Percentiles rank a stretch among this genome's conserved stretches.
These are phyloP conservation scores for Palloptera scutellata DNA, from an alignment of 2,888 invertebrate species.

Conservation along the genomic window DNA sequence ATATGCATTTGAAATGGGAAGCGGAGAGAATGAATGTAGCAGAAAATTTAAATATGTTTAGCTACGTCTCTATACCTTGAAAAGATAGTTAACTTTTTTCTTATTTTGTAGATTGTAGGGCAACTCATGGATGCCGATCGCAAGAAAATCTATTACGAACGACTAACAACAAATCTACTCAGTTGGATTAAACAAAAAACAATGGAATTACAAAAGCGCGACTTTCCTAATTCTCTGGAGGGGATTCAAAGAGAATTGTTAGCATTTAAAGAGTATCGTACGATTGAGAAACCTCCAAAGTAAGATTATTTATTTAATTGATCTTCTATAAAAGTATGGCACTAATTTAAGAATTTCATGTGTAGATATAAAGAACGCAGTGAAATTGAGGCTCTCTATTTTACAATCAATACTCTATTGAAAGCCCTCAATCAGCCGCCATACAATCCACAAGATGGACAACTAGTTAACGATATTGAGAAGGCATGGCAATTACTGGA, in stretches of 20 bases:
- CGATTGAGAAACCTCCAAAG: constrained; percentile 98
- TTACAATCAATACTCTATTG: constrained; percentile 94
- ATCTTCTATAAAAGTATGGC: background rate
- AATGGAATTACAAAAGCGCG: constrained; percentile 79
- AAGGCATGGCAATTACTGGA: constrained; percentile 93
- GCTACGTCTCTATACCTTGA: too few species aligned
- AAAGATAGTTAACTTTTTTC: background rate
- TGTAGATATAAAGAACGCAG: constrained; percentile 92
- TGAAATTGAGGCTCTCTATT: constrained; percentile 95
- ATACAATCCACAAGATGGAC: constrained; percentile 87
- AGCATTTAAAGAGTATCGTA: constrained; percentile 93
- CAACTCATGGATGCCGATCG: constrained; percentile 96
- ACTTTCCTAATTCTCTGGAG: constrained; percentile 93
- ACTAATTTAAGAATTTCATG: background rate
- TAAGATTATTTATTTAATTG: constrained; percentile 62
- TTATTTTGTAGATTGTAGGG: constrained; percentile 82
- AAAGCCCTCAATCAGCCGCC: constrained; percentile 92
- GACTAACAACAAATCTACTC: constrained; percentile 82
- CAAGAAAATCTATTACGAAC: constrained; percentile 88
- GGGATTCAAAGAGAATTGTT: constrained; percentile 91
- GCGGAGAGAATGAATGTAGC: background rate
- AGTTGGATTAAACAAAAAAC: constrained; percentile 94
- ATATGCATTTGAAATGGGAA: background rate
- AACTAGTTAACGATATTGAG: constrained; percentile 94
- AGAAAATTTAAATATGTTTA: too few species aligned